Base-by-base conservation (phyloP, 2,113 vertebrate genomes). In the Laticauda laticaudata region DNA sequence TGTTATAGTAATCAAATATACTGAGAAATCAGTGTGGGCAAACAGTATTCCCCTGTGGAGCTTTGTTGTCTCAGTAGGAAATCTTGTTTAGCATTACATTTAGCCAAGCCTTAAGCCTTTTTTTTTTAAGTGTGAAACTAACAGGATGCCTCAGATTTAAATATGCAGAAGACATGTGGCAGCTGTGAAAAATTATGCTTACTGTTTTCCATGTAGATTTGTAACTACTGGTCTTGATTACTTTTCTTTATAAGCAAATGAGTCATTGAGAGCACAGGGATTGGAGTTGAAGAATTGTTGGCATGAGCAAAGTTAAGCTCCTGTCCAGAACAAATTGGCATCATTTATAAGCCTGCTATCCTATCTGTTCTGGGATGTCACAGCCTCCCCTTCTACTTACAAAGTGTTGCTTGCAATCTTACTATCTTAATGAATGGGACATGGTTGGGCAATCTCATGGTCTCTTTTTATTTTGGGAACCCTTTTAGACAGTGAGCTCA, bases 41-140 rank as follows among this genome's bases (percentile, higher is more conserved):
- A 90, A 87, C 56, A 93, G 56, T 86, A 53, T 86, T 1, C 24
- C 81, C 57, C 39, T 4, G 24, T 87, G 64, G 8, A 85, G 26
- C 5, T 53, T 24, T 94, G 87, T 94, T 88, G 43, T 43, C 75
- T 86, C 92, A 86, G 20, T 29, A 86, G 75, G 69, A 23, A 90
- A 54, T 23, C 29, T 86, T 93, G 55, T 59, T 93, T 26, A 43
- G 75, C 59, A 24, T 53, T 93, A 85, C 86, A 86, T 54, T 93
- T 93, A 86, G 69, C 39, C 12, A 88, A 92, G 29, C 57, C 51
- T 88, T 88, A 24, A 24, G 54, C 91, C 75, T 81, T 81, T 43
- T 81, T 81, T 81, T 53, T 55, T 4, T 34, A 69, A 51, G 61
- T 61, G 55, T 86, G 14, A 86, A 93, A 93, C 86, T 86, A 93